phyloP scores from a whole-genome alignment of 2,113 vertebrate species.

The Martes martes region DNA sequence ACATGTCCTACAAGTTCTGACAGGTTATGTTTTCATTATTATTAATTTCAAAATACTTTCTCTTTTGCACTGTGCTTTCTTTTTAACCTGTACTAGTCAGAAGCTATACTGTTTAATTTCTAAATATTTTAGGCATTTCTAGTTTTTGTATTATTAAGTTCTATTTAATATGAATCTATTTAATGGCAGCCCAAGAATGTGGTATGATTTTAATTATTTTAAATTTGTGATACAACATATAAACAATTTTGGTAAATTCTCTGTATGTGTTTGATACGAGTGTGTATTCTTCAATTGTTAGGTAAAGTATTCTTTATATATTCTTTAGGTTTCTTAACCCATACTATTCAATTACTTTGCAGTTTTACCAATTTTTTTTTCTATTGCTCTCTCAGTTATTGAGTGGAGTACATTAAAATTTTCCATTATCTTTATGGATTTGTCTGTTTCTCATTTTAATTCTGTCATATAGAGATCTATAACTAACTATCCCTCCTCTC shows the following conservation, averaged over 20 bases:
- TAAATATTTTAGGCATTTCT: background rate
- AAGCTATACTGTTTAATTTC: background rate
- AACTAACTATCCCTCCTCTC: background rate
- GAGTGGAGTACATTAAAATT: background rate
- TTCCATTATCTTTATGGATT: background rate
- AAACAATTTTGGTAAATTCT: background rate
- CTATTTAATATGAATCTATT: background rate
- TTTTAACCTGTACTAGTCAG: background rate
- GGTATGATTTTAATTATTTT: background rate
- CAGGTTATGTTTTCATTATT: background rate
- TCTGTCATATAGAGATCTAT: background rate
- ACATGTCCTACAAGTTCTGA: background rate
- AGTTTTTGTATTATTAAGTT: background rate
- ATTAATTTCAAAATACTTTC: background rate
- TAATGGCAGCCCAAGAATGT: background rate
- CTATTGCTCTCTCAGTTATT: background rate
- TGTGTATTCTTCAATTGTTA: background rate
- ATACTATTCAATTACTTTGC: background rate
- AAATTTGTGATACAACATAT: background rate
- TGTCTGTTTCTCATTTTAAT: background rate
- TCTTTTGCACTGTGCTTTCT: background rate
- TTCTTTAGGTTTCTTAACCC: background rate
- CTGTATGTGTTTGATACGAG: background rate
- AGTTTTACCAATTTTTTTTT: background rate
- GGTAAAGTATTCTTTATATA: background rate